Conservation (phyloP, 1,140 invertebrate genomes). For the Diprion similis region DNA sequence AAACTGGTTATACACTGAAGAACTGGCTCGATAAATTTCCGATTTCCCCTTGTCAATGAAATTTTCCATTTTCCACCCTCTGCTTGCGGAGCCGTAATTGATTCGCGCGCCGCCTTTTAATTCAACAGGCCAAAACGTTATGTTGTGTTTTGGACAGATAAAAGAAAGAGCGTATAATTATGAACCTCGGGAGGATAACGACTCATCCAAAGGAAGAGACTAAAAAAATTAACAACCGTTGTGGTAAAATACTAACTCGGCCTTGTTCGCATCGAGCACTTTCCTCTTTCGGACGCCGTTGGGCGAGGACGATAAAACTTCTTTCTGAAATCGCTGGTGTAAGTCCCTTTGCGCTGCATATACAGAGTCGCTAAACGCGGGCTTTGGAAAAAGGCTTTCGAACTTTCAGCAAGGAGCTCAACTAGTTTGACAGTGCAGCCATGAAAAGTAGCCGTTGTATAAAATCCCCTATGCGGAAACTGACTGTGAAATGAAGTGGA, state of each 20-base stretch:
- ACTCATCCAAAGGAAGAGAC: no score
- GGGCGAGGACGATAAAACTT: constrained; percentile 36
- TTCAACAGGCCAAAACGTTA: no score
- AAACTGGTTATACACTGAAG: constrained; percentile 16
- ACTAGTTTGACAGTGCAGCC: constrained; percentile 31
- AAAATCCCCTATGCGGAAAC: background rate
- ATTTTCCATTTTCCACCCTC: background rate
- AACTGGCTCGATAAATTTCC: background rate
- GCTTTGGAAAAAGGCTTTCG: constrained; percentile 32
- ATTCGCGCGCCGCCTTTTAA: no score
- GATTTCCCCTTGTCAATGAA: background rate
- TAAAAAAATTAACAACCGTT: no score
- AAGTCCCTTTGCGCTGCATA: constrained; percentile 33
- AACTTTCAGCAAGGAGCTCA: constrained; percentile 40
- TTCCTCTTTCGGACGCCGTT: constrained; percentile 25
- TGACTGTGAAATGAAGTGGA: constrained; percentile 2
- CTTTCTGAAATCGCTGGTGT: constrained; percentile 31
- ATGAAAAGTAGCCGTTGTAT: background rate
- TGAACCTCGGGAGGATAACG: no score
- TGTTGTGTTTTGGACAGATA: no score
- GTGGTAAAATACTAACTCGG: no score
- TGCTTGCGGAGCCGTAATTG: no score
- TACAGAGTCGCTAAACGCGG: constrained; percentile 34
- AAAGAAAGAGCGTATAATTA: no score
- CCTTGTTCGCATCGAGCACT: constrained; percentile 31